Evolutionary conservation across 1,140 invertebrate genomes (phyloP).

Genomic region (Drosophila nasuta): DNA sequence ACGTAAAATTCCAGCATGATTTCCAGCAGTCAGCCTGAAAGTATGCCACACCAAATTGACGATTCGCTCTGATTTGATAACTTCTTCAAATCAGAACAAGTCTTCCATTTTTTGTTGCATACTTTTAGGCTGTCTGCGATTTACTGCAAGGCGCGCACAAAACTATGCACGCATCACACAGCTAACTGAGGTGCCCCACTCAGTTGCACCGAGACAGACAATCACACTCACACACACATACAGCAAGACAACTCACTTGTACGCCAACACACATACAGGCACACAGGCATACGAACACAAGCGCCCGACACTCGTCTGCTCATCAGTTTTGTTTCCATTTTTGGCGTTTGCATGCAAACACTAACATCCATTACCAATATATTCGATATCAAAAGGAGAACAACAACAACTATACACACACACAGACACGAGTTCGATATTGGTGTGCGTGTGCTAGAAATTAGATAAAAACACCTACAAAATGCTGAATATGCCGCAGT

Average conservation of each 20-base stretch:
- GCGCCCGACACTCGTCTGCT: slow-evolving; percentile 31
- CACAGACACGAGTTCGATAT: slow-evolving; percentile 18
- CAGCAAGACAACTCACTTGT: slow-evolving; percentile 10
- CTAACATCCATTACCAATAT: slow-evolving; percentile 77
- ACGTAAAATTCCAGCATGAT: neutral
- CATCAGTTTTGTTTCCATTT: slow-evolving; percentile 54
- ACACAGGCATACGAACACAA: slow-evolving; percentile 7
- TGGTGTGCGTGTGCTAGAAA: slow-evolving; percentile 77
- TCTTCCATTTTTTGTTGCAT: slow-evolving; percentile 33
- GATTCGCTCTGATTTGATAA: slow-evolving; percentile 10
- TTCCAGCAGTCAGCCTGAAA: slow-evolving; percentile 5
- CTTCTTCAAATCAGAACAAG: slow-evolving; percentile 17
- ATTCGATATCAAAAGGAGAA: slow-evolving; percentile 73
- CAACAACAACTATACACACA: slow-evolving; percentile 56
- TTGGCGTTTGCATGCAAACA: slow-evolving; percentile 77
- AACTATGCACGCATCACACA: slow-evolving; percentile 33
- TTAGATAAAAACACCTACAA: slow-evolving; percentile 84
- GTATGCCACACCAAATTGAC: slow-evolving; percentile 16
- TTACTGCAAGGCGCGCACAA: slow-evolving; percentile 13
- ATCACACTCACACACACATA: slow-evolving; percentile 11
- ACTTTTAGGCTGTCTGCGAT: slow-evolving; percentile 22
- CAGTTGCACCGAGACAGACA: neutral
- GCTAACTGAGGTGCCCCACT: slow-evolving; percentile 2
- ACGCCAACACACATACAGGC: slow-evolving; percentile 20
- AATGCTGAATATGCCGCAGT: slow-evolving; percentile 81